Evolutionary conservation across 1,140 invertebrate genomes (phyloP), one percentile per base, ranked within the genome.

Genomic region (Procambarus virginalis): DNA sequence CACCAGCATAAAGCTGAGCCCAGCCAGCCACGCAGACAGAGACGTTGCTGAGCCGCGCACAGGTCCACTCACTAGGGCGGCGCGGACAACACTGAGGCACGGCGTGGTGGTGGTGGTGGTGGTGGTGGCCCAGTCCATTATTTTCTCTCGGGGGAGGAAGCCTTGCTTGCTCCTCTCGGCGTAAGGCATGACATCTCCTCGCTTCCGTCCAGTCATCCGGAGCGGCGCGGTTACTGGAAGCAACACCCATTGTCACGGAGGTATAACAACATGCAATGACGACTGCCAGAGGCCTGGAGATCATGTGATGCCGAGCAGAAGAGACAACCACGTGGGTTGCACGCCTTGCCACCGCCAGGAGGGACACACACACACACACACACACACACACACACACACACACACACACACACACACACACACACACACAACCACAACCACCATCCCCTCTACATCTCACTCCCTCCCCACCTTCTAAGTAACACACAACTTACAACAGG

Each of bases 21-120:
- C 81, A 89, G 80, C 81, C 80, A 89, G 87, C 87, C 87, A 89
- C 87, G 87, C 87, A 83, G 81, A 89, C 87, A 89, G 87, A 78
- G 81, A 89, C 60, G 87, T 64, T 89, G 80, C 87, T 83, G 81
- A 83, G 87, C 87, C 82, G 81, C 68, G 87, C 81, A 83, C 81
- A 89, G 75, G 55, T 89, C 81, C 87, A 89, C 87, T 84, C 87
- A n/a, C 51, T 89, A 45, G 55, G 81, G 64, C 73, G 87, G 45
- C 87, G 70, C 49, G 80, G 87, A 89, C 87, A 89, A 89, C 87
- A 89, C 87, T 89, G 87, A 89, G 49, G 87, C 87, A 89, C 80
- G 87, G 87, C 81, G 87, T 89, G 80, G 70, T 89, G 79, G 87
- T 20, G 84, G 51, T 34, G 34, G 34, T 34, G 34, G 34, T 34